Conservation (phyloP, 2,113 vertebrate genomes). For the Copsychus sechellarum region DNA sequence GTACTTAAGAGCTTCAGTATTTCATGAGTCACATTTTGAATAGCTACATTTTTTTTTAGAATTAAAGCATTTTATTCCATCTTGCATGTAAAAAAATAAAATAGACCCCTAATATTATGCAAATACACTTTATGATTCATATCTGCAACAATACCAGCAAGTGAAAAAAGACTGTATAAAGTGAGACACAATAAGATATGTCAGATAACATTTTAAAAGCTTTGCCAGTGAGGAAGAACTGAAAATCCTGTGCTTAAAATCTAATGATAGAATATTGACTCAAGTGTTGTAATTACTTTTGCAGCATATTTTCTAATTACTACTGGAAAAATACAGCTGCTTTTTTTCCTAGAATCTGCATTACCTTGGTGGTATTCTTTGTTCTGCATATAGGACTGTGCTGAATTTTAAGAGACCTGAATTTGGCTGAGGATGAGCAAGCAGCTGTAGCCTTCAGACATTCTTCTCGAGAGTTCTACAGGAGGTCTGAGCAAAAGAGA, state of each 20-base stretch:
- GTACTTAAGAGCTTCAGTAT: not conserved
- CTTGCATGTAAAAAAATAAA: not conserved
- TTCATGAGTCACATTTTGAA: not conserved
- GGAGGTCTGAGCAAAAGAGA: conserved; percentile 24
- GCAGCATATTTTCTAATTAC: not conserved
- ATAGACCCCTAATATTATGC: not conserved
- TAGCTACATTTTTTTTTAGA: not conserved
- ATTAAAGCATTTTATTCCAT: not conserved
- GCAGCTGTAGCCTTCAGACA: not conserved
- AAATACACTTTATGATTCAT: not conserved
- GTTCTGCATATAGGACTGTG: not conserved
- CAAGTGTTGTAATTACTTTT: not conserved
- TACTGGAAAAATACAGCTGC: not conserved
- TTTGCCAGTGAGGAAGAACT: not conserved
- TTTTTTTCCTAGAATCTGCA: not conserved
- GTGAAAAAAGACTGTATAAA: not conserved
- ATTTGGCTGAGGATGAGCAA: conserved; percentile 4
- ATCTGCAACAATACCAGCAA: not conserved
- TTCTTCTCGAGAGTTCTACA: not conserved
- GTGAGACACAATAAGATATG: not conserved
- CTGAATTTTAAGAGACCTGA: not conserved
- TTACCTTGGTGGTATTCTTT: not conserved
- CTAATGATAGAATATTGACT: not conserved
- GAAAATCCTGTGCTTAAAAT: not conserved
- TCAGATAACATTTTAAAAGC: not conserved